phyloP scores from a whole-genome alignment of 2,113 vertebrate genomes.

The Jacana jacana region DNA sequence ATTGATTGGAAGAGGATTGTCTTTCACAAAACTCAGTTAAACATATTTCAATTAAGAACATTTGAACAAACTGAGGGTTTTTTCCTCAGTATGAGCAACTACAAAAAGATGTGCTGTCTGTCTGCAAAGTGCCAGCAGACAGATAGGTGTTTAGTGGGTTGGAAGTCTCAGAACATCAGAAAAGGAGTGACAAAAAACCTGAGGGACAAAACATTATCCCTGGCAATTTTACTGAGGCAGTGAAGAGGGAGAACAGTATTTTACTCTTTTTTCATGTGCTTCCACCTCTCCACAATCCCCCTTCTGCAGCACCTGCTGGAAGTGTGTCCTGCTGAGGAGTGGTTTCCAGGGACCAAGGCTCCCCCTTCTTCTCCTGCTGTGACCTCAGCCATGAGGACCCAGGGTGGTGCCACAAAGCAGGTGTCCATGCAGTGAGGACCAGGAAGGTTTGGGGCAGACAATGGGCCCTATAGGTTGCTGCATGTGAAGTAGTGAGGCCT shows the following conservation, averaged over 20 bases:
- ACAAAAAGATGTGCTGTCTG: not conserved
- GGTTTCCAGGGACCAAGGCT: not conserved
- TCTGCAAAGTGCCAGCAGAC: not conserved
- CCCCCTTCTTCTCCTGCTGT: not conserved
- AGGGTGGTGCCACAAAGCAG: not conserved
- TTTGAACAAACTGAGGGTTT: not conserved
- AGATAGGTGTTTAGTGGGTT: not conserved
- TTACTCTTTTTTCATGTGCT: not conserved
- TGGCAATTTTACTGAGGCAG: not conserved
- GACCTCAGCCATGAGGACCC: not conserved
- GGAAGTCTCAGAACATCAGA: not conserved
- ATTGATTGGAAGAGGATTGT: not conserved
- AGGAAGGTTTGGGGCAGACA: not conserved
- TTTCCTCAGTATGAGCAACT: not conserved
- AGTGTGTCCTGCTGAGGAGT: not conserved
- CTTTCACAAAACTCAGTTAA: not conserved
- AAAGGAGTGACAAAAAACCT: not conserved
- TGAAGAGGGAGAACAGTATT: not conserved
- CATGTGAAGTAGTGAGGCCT: not conserved
- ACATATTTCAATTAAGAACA: not conserved
- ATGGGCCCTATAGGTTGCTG: not conserved
- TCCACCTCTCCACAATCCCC: not conserved
- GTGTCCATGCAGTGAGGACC: not conserved
- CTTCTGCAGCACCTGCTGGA: not conserved
- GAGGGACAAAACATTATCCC: not conserved